phyloP scores from a whole-genome alignment of 2,797 vertebrate species.

The Tokudaia muenninki region DNA sequence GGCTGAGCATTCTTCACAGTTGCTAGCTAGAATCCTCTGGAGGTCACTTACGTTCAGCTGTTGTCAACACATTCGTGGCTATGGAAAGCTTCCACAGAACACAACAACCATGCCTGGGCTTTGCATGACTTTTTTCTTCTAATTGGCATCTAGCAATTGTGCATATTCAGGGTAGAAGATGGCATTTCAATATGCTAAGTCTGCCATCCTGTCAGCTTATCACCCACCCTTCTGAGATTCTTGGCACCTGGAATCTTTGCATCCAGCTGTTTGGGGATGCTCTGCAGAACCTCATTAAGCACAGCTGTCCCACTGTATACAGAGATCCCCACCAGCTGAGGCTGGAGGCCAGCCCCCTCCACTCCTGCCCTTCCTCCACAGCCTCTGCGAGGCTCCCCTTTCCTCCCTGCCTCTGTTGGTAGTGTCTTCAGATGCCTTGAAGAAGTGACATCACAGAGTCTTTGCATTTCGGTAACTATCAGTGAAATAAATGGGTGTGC shows the following conservation, averaged over 20 bases:
- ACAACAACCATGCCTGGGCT: neutral
- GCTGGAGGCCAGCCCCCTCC: no score
- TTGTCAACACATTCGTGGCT: neutral
- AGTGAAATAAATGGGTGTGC: neutral
- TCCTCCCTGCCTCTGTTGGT: neutral
- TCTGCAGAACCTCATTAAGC: neutral
- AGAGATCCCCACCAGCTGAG: neutral
- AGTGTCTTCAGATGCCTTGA: neutral
- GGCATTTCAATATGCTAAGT: neutral
- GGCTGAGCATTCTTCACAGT: neutral
- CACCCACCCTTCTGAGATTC: neutral
- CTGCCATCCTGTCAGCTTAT: neutral
- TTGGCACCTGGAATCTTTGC: neutral
- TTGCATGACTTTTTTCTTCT: neutral
- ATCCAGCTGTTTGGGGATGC: neutral
- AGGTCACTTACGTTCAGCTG: neutral
- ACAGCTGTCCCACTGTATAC: no score
- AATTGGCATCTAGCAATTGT: neutral
- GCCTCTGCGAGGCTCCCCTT: neutral
- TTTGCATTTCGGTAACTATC: neutral
- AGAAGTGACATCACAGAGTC: neutral
- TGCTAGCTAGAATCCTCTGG: neutral
- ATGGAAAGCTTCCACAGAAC: neutral
- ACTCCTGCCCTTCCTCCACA: neutral
- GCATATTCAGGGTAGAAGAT: neutral